A percentile compares a stretch with the other conserved stretches of the same genome.
Conservation (phyloP, 2,113 vertebrate genomes). For the Ia io region DNA sequence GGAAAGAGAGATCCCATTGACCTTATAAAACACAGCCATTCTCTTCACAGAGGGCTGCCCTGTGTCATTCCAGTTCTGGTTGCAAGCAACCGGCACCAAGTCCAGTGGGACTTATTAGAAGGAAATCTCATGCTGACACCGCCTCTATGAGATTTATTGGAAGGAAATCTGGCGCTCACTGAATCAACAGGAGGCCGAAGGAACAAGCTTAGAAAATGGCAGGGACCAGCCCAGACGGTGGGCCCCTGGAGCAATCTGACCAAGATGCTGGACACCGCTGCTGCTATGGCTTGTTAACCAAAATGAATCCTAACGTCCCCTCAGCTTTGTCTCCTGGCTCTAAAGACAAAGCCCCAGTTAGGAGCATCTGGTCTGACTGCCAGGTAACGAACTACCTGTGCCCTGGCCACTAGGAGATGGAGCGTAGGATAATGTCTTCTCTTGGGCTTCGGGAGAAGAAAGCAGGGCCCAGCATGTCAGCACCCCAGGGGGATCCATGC, state of each 20-base stretch:
- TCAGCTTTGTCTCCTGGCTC: neutral
- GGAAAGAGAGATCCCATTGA: conserved; percentile 24
- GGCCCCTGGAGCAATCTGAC: neutral
- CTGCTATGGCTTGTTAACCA: neutral
- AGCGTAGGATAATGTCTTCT: neutral
- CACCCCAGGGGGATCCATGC: too few relatives aligned
- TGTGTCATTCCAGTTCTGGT: neutral
- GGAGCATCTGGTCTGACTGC: neutral
- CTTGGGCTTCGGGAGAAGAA: neutral
- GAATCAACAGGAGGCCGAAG: conserved; percentile 59
- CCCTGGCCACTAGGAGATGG: neutral
- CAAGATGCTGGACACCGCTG: neutral
- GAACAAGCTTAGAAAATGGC: neutral
- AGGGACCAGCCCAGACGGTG: neutral
- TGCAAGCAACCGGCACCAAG: conserved; percentile 31
- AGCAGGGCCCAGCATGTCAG: neutral
- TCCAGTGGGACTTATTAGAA: conserved; percentile 39
- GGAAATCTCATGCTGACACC: conserved; percentile 59
- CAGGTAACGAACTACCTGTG: neutral
- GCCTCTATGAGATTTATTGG: conserved; percentile 59
- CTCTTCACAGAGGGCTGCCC: conserved; percentile 33
- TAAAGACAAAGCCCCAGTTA: neutral
- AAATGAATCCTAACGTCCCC: neutral
- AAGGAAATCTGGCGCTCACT: conserved; percentile 64
- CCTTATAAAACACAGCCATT: conserved; percentile 34